Conservation (phyloP, 1,140 invertebrate genomes). For the Drosophila trapezifrons region DNA sequence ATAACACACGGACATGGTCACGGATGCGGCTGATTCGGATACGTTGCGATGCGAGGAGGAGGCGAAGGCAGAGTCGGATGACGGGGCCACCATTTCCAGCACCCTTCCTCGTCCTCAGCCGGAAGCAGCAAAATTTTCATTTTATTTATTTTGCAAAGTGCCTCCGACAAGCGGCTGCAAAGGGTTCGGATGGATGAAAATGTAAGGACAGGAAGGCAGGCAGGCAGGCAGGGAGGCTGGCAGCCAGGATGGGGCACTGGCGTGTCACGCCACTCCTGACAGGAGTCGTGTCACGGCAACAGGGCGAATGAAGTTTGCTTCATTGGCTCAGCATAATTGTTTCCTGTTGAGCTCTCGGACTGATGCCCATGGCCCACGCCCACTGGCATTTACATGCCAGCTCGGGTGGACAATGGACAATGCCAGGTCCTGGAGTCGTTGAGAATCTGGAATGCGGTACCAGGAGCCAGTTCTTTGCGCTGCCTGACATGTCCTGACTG, state of each 20-base stretch:
- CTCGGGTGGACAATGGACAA: constrained; percentile 23
- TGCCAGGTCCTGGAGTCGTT: neutral
- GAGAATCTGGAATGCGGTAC: neutral
- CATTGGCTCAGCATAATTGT: constrained; percentile 79
- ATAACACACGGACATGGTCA: constrained; percentile 64
- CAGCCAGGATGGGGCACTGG: constrained; percentile 3
- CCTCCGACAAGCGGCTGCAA: constrained; percentile 31
- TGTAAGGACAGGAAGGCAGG: no score
- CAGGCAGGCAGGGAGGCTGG: neutral
- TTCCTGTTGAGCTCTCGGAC: constrained; percentile 51
- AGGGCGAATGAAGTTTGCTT: constrained; percentile 65
- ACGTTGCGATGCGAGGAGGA: constrained; percentile 39
- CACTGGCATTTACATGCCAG: no score
- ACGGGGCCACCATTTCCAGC: neutral
- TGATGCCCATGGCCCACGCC: no score
- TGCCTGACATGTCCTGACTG: constrained; percentile 43
- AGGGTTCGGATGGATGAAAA: neutral
- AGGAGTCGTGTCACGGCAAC: constrained; percentile 50
- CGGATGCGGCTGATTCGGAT: constrained; percentile 66
- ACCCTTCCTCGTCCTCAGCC: constrained; percentile 22
- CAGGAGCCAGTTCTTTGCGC: constrained; percentile 5
- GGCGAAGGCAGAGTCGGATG: neutral
- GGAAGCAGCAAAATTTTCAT: constrained; percentile 81
- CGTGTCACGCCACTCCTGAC: constrained; percentile 36
- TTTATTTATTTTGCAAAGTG: constrained; percentile 82